phyloP scores from a whole-genome alignment of 37 sponge, comb jelly and placozoan genomes.

The Ianthella basta region DNA sequence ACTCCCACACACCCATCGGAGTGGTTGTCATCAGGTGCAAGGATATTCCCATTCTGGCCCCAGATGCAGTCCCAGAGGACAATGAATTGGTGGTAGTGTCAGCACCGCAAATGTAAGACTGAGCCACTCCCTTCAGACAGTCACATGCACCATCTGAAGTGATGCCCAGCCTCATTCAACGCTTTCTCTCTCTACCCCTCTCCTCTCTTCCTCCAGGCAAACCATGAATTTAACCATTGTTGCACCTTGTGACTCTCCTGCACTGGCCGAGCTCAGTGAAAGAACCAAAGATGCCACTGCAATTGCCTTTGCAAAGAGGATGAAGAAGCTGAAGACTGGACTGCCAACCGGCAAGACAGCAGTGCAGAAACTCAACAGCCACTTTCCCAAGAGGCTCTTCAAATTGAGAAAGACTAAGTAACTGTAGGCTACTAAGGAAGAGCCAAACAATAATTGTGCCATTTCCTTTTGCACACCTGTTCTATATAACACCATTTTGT shows the following conservation, averaged over 20 bases:
- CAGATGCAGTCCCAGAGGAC: constrained; percentile 9
- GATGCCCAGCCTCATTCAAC: neutral
- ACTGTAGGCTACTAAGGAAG: neutral
- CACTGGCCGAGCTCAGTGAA: neutral
- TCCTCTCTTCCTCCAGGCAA: neutral
- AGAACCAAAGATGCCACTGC: neutral
- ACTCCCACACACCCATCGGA: constrained; percentile 55
- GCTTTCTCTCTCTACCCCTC: neutral
- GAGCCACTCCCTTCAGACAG: neutral
- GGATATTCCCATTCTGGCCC: constrained; percentile 21
- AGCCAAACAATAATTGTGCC: neutral
- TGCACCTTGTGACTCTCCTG: neutral
- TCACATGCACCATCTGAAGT: neutral
- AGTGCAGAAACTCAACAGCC: neutral
- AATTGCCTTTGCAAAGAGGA: neutral
- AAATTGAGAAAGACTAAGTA: neutral
- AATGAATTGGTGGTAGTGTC: neutral
- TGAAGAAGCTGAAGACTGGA: neutral
- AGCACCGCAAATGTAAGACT: constrained; percentile 1
- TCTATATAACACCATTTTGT: neutral
- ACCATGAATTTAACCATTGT: constrained; percentile 1
- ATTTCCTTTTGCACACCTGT: neutral
- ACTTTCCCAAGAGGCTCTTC: neutral
- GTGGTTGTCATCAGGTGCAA: constrained; percentile 52
- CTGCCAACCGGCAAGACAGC: neutral